phyloP scores from a whole-genome alignment of 2,113 vertebrate species.

The Isurus oxyrinchus region DNA sequence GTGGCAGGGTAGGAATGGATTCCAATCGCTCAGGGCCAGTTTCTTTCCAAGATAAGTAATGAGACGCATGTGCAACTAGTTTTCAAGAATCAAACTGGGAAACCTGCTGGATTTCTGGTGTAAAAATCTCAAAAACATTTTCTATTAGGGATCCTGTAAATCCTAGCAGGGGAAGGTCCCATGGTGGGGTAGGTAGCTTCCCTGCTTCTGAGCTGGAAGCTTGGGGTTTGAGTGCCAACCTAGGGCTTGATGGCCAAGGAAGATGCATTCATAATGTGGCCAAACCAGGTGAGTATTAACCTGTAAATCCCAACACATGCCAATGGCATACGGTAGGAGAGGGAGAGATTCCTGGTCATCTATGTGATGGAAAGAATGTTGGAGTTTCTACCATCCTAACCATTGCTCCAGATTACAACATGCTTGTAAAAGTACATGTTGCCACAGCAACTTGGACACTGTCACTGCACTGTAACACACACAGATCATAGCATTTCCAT shows the following conservation, averaged over 20 bases:
- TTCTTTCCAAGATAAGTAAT: neutral
- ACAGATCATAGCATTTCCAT: neutral
- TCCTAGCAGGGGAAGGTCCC: neutral
- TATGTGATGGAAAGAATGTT: neutral
- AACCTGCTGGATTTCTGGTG: neutral
- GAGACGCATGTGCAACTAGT: neutral
- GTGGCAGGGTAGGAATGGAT: neutral
- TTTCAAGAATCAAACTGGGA: neutral
- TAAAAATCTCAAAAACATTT: neutral
- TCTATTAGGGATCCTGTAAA: neutral
- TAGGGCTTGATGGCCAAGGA: too few species aligned
- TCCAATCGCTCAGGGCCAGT: neutral
- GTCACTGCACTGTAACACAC: neutral
- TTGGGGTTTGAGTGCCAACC: too few species aligned
- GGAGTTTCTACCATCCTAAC: neutral
- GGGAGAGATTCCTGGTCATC: neutral
- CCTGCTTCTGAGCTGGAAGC: too few species aligned
- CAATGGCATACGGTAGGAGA: neutral
- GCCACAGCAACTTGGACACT: neutral
- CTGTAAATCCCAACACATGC: too few species aligned
- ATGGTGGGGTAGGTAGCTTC: too few species aligned
- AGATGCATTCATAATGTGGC: too few species aligned
- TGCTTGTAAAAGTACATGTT: neutral
- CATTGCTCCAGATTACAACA: neutral
- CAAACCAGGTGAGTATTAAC: too few species aligned